phyloP scores from a whole-genome alignment of 2,113 vertebrate species.

The Microtus ochrogaster region DNA sequence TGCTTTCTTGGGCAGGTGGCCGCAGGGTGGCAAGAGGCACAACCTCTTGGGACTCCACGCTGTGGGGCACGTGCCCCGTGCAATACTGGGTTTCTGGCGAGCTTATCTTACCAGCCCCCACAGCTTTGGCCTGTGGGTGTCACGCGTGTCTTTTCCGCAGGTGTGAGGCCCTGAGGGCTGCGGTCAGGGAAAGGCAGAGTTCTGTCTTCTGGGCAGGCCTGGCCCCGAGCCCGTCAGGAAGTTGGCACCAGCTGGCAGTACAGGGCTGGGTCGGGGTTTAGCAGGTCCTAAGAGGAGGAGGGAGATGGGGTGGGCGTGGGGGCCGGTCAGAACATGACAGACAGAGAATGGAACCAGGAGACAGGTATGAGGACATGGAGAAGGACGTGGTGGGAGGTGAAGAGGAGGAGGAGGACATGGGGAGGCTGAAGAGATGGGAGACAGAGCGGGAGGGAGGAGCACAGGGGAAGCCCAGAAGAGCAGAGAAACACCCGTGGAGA shows the following conservation, averaged over 20 bases:
- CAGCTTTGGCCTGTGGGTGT: not conserved
- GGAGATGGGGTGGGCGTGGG: not conserved
- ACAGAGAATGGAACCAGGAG: not conserved
- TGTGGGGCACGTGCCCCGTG: fast-evolving
- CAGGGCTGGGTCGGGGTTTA: constrained; percentile 57
- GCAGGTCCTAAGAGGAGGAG: constrained; percentile 51
- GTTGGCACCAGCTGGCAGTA: constrained; percentile 75
- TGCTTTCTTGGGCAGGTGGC: not conserved
- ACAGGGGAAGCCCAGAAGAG: not conserved
- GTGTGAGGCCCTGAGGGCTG: not conserved
- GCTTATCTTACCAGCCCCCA: not conserved
- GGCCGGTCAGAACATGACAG: not conserved
- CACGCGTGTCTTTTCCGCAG: not conserved
- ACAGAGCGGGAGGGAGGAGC: not conserved
- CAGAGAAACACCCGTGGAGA: not conserved
- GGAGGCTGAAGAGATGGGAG: no score
- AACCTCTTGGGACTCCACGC: no score
- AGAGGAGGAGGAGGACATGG: no score
- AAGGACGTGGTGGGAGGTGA: no score
- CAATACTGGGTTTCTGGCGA: not conserved
- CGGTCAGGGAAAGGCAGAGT: not conserved
- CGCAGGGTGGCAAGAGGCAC: not conserved
- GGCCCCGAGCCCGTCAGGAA: not conserved
- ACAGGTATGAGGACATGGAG: not conserved
- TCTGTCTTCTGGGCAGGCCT: not conserved